Conservation (phyloP, 2,113 vertebrate species). For the Sturnus vulgaris region DNA sequence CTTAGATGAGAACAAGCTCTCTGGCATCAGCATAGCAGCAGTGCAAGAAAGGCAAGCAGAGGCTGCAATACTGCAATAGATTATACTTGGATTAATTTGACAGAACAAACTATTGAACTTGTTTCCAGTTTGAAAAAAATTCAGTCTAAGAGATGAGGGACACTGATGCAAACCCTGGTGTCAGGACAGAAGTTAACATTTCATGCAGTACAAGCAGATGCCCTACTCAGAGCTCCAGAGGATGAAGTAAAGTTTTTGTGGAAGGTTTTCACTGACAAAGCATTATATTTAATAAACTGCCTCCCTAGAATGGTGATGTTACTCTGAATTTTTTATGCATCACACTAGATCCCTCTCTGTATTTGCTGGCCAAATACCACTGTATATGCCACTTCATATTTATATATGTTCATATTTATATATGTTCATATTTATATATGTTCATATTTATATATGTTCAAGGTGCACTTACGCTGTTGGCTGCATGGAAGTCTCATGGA, state of each 20-base stretch:
- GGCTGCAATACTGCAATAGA: not conserved
- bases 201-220: not conserved
- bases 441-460: not conserved
- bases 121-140: not conserved
- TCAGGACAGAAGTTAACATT: not conserved
- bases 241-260: accelerated
- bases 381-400: not conserved
- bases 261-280: not conserved
- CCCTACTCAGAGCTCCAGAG: not conserved
- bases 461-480: not conserved
- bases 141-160: not conserved
- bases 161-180: not conserved
- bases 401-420: too few species aligned
- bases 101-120: not conserved
- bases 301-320: not conserved
- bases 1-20: not conserved
- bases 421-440: not conserved
- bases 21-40: not conserved
- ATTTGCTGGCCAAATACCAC: not conserved
- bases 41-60: not conserved
- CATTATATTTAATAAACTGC: not conserved
- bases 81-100: not conserved
- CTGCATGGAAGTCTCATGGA: not conserved
- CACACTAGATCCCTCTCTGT: not conserved
- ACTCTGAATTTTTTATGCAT: not conserved